These are phyloP conservation scores for Peribatodes rhomboidaria DNA, from an alignment of 2,888 invertebrate species.

Conservation along the genomic window DNA sequence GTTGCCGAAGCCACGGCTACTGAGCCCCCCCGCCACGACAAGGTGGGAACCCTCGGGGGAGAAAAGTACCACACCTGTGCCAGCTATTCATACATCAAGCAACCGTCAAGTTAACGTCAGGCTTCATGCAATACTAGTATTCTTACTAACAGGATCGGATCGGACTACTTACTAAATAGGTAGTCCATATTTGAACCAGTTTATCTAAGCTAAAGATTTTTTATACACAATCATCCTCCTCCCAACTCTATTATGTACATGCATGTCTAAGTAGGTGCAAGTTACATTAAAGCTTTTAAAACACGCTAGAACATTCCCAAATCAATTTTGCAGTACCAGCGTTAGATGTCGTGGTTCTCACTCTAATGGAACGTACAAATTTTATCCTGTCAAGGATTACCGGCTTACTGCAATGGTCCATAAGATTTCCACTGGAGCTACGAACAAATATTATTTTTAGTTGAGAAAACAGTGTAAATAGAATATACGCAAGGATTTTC, in stretches of 20 bases:
- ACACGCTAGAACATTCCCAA: not conserved
- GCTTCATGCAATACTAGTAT: too few relatives aligned
- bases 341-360: not conserved
- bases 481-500: constrained; percentile 3
- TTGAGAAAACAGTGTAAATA: constrained; percentile 17
- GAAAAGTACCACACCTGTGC: too few relatives aligned
- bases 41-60: too few relatives aligned
- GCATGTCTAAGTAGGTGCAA: too few relatives aligned
- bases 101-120: too few relatives aligned
- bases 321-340: not conserved
- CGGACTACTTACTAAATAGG: too few relatives aligned
- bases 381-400: constrained; percentile 24
- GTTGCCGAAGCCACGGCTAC: too few relatives aligned
- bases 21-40: too few relatives aligned
- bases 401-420: constrained; percentile 14
- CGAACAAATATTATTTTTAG: constrained; percentile 10
- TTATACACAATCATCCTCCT: not conserved
- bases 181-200: too few relatives aligned
- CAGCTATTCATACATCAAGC: too few relatives aligned
- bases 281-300: not conserved
- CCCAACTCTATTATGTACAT: not conserved
- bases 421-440: constrained; percentile 11
- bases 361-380: constrained; percentile 11
- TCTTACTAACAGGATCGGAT: too few relatives aligned
- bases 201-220: too few relatives aligned